These are phyloP conservation scores for Spermophilus dauricus DNA, from an alignment of 2,113 vertebrate genomes.

Conservation along the genomic window DNA sequence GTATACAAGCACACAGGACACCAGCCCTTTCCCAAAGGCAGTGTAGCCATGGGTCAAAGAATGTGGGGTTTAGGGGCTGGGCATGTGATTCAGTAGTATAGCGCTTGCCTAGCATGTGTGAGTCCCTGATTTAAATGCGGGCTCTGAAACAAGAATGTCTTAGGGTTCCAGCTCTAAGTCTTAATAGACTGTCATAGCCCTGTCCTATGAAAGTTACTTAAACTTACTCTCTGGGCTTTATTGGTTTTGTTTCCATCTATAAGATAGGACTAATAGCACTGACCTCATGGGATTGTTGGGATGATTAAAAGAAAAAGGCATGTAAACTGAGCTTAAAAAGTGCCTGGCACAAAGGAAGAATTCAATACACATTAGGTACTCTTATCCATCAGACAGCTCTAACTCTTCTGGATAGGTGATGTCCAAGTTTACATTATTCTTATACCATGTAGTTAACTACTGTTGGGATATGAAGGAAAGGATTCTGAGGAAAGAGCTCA, in stretches of 20 bases:
- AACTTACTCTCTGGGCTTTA: constrained; percentile 30
- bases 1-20: not conserved
- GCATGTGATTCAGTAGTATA: too few relatives aligned
- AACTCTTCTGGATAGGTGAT: not conserved
- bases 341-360: constrained; percentile 27
- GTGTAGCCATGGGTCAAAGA: not conserved
- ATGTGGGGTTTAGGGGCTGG: not conserved
- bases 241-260: not conserved
- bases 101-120: too few relatives aligned
- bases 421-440: not conserved
- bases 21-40: not conserved
- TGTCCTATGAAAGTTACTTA: constrained; percentile 12
- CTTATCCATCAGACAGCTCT: not conserved
- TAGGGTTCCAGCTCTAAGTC: not conserved
- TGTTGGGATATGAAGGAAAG: not conserved
- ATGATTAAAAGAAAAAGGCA: constrained; percentile 48
- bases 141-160: not conserved
- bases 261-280: constrained; percentile 4
- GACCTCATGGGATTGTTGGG: not conserved
- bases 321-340: constrained; percentile 32
- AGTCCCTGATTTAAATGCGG: not conserved
- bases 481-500: not conserved
- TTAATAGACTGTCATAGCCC: not conserved
- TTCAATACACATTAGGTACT: not conserved
- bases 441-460: not conserved